These are phyloP conservation scores for Plodia interpunctella DNA, from an alignment of 1,140 invertebrate species.

Conservation along the genomic window DNA sequence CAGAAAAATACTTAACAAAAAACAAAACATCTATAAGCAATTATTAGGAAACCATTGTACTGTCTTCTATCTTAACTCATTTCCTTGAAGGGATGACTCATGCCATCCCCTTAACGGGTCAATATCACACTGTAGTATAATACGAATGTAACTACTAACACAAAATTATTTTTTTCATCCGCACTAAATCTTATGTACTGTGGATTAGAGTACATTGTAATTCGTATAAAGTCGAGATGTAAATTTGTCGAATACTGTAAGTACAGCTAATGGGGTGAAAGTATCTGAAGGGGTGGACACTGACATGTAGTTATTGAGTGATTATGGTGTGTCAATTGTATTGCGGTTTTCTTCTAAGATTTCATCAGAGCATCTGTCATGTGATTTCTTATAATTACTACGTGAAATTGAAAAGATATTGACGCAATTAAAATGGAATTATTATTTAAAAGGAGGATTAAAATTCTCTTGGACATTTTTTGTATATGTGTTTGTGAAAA, in stretches of 20 bases:
- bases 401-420: too few relatives aligned
- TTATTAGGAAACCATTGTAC: conserved; percentile 2
- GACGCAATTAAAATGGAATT: too few relatives aligned
- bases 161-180: background rate
- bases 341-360: too few relatives aligned
- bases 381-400: background rate
- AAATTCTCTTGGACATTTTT: too few relatives aligned
- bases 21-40: too few relatives aligned
- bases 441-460: too few relatives aligned
- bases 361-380: too few relatives aligned
- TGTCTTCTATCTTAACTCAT: conserved; percentile 5
- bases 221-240: background rate
- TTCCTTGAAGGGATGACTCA: conserved; percentile 11
- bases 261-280: background rate
- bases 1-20: too few relatives aligned
- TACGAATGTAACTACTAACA: background rate
- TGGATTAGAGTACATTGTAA: background rate
- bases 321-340: background rate
- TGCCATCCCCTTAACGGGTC: conserved; percentile 7
- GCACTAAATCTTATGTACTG: background rate
- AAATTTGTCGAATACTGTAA: background rate
- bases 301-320: background rate
- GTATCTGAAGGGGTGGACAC: background rate
- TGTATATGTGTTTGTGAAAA: too few relatives aligned
- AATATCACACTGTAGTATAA: background rate